Conservation (phyloP, 2,888 invertebrate genomes). For the Diadegma fenestrale region DNA sequence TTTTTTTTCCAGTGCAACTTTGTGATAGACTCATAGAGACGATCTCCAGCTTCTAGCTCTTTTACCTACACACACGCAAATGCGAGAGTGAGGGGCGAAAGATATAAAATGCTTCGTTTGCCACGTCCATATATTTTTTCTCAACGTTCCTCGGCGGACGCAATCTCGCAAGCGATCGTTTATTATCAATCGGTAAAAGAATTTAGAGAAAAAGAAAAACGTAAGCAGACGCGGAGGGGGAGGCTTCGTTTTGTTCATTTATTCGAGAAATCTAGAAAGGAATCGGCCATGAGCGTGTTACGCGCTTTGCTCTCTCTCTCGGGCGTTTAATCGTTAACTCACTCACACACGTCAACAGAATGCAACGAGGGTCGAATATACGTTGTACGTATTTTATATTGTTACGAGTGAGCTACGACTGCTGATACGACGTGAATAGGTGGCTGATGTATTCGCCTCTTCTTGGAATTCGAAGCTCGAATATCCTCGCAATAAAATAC, state of each 20-base stretch:
- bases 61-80: background rate
- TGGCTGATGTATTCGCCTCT: conserved; percentile 65
- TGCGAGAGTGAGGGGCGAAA: background rate
- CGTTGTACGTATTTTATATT: conserved; percentile 44
- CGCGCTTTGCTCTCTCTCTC: conserved; percentile 68
- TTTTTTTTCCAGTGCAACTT: no score
- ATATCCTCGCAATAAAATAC: conserved; percentile 66
- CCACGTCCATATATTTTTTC: conserved; percentile 18
- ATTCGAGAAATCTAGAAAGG: conserved; percentile 71
- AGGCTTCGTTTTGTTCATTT: conserved; percentile 54
- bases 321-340: conserved; percentile 61
- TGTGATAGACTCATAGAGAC: conserved; percentile 48
- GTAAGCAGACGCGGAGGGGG: background rate
- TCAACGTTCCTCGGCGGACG: conserved; percentile 40
- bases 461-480: conserved; percentile 67
- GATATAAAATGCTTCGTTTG: conserved; percentile 37
- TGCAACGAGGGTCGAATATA: conserved; percentile 63
- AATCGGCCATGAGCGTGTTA: conserved; percentile 72
- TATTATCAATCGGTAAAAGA: conserved; percentile 65
- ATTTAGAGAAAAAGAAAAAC: conserved; percentile 13
- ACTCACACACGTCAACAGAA: conserved; percentile 50
- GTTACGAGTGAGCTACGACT: conserved; percentile 32
- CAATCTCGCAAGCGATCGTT: conserved; percentile 63
- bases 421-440: conserved; percentile 37
- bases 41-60: conserved; percentile 37